A percentile compares a stretch with the other conserved stretches of the same genome.
phyloP scores from a whole-genome alignment of 1,140 invertebrate species.

The Papilio glaucus region DNA sequence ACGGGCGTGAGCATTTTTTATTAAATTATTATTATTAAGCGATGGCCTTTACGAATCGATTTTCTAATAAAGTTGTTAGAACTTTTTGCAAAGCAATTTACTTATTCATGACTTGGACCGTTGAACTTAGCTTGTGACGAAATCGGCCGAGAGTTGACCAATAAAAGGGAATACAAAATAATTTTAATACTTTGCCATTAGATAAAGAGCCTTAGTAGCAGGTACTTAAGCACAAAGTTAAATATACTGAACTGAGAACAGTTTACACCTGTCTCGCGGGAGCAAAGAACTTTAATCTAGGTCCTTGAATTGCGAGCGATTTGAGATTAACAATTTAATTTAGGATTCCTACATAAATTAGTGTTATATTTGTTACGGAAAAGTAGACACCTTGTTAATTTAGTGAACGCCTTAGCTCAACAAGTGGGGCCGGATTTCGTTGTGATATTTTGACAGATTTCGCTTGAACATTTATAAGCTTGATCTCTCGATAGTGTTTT shows the following conservation, averaged over 20 bases:
- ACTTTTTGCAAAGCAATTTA: constrained; percentile 53
- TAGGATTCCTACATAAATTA: constrained; percentile 24
- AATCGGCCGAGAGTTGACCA: constrained; percentile 57
- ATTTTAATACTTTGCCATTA: constrained; percentile 42
- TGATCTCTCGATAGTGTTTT: background rate
- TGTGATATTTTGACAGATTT: constrained; percentile 18
- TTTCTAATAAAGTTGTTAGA: constrained; percentile 49
- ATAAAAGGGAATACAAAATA: constrained; percentile 64
- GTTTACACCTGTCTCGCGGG: constrained; percentile 68
- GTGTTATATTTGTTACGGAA: constrained; percentile 19
- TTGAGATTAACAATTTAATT: constrained; percentile 28
- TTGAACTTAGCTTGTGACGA: constrained; percentile 57
- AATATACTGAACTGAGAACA: constrained; percentile 42
- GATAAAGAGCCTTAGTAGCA: constrained; percentile 53
- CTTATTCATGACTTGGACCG: constrained; percentile 43
- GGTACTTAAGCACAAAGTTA: constrained; percentile 48
- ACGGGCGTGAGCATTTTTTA: too few relatives aligned
- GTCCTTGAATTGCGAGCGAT: constrained; percentile 27
- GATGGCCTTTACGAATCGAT: constrained; percentile 40
- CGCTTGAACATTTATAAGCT: constrained; percentile 16
- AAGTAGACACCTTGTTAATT: constrained; percentile 26
- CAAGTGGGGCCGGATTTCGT: background rate
- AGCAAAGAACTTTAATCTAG: constrained; percentile 71
- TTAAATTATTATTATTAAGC: too few relatives aligned
- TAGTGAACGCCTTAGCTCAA: constrained; percentile 6